Evolutionary conservation across 2,888 invertebrate genomes (phyloP).

Genomic region (Drosophila conformis): DNA sequence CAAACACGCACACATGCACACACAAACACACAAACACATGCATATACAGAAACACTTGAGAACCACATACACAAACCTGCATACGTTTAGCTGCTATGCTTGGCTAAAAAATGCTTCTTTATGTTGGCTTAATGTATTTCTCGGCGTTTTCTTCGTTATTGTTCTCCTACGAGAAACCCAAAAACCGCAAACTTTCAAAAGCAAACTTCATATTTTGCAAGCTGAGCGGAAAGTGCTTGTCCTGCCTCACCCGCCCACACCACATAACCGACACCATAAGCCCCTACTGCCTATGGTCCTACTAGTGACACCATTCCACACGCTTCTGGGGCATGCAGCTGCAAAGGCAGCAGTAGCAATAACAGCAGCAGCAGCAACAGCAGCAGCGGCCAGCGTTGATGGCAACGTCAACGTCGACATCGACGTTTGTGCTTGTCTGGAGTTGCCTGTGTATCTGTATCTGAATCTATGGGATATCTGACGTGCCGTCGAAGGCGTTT

Average conservation of each 20-base stretch:
- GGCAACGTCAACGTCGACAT: conserved; percentile 17
- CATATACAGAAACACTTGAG: background rate
- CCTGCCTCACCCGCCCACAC: conserved; percentile 6
- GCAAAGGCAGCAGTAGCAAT: conserved; percentile 11
- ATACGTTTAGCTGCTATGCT: conserved; percentile 50
- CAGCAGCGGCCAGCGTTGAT: background rate
- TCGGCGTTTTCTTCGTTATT: conserved; percentile 63
- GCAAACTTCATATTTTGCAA: conserved; percentile 75
- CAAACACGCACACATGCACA: conserved; percentile 9
- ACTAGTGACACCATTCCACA: conserved; percentile 61
- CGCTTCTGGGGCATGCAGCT: conserved; percentile 40
- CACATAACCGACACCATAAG: conserved; percentile 13
- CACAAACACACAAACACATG: conserved; percentile 13
- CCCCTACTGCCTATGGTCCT: conserved; percentile 2
- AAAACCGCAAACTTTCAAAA: conserved; percentile 73
- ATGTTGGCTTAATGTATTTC: conserved; percentile 73
- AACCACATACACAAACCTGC: conserved; percentile 28
- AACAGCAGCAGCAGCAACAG: conserved; percentile 14
- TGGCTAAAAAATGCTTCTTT: conserved; percentile 65
- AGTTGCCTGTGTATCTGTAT: conserved; percentile 51
- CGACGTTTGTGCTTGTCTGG: conserved; percentile 22
- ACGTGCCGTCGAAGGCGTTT: conserved; percentile 43
- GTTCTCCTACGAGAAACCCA: conserved; percentile 64
- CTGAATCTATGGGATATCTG: conserved; percentile 53
- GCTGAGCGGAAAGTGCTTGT: conserved; percentile 68